Evolutionary conservation across 2,113 vertebrate species (phyloP).

Genomic region (Apus apus): DNA sequence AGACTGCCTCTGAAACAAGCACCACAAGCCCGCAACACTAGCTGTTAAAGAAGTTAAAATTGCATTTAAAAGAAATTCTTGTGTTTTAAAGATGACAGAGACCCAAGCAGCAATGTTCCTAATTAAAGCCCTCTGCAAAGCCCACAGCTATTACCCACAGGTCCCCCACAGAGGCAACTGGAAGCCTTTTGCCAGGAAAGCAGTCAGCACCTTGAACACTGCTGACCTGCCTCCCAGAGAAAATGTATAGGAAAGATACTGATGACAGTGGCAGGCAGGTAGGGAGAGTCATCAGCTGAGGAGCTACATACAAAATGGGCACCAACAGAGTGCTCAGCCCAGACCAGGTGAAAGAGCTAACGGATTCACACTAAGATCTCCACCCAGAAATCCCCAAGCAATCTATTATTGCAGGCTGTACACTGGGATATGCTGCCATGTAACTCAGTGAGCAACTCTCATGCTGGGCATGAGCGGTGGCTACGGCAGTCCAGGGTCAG

Average conservation of each 20-base stretch:
- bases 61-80: not conserved
- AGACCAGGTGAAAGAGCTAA: not conserved
- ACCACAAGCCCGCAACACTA: not conserved
- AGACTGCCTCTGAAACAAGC: not conserved
- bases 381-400: not conserved
- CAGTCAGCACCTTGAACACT: not conserved
- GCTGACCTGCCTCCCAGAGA: not conserved
- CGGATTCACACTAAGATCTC: not conserved
- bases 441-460: not conserved
- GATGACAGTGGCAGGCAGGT: too few relatives aligned
- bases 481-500: not conserved
- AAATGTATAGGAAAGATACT: not conserved
- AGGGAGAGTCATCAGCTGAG: not conserved
- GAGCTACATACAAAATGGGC: not conserved
- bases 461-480: fast-evolving
- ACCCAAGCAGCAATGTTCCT: not conserved
- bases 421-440: not conserved
- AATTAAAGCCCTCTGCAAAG: not conserved
- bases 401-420: not conserved
- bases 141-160: not conserved
- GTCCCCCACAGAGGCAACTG: not conserved
- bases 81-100: not conserved
- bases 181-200: not conserved
- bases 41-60: not conserved
- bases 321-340: not conserved